Base-by-base conservation (phyloP, 2,888 invertebrate genomes). In the Torymus aiolomorphi region DNA sequence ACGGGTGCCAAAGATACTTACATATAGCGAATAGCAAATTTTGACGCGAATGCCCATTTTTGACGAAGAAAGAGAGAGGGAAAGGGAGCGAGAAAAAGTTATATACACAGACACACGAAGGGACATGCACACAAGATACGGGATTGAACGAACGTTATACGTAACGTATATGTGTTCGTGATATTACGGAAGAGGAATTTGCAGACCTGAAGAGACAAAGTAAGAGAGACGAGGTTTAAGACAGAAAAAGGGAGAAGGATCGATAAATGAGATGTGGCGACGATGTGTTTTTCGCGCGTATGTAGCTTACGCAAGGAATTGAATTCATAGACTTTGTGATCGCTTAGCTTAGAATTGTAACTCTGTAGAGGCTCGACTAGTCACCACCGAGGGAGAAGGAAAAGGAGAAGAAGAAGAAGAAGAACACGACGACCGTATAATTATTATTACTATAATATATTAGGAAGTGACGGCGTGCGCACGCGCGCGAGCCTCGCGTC, bases 221-320 rank as follows among this genome's bases (percentile, higher is more conserved):
- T 11, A 16, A 18, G 8, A 18, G 59, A 59, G 11, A 59, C 18
- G 59, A 16, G 1, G 42, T 18, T n/a, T n/a, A 49, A 31, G 1
- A 74, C 56, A 18, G n/a, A 56, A 8, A 65, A 1, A 52, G 16
- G 11, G 31, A 31, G 20, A 51, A 2, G 31, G 12, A n/a, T n/a
- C n/a, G n/a, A 70, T 8, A 42, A 42, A 42, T 42, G 42, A 42
- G 42, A 42, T 42, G 8, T 42, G 42, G 42, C 42, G 42, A 42
- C 42, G 14, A 20, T 42, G 16, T 72, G 67, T 78, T 62, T 72
- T 63, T 74, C 76, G 77, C 74, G 79, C 77, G 79, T 75, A 77
- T 18, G 5, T 49, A 78, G 63, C 65, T 76, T 82, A 80, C 80
- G 82, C 82, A 82, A 80, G 82, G 82, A 82, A 82, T 82, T 82